Base-by-base conservation (phyloP, 2,888 invertebrate genomes). In the Oscheius sp. region DNA sequence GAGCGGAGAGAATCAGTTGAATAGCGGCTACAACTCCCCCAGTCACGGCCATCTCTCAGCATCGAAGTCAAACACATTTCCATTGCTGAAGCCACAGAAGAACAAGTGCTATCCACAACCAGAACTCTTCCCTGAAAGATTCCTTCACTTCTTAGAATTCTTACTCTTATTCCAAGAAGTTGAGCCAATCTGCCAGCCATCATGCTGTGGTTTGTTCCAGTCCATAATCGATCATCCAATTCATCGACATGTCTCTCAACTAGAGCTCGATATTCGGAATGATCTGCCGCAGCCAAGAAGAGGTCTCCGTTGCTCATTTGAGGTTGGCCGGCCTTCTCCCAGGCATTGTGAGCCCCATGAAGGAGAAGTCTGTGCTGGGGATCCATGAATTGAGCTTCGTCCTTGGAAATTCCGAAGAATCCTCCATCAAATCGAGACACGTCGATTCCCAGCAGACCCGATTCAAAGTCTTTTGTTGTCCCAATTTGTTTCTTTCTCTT, bases 321-420 rank as follows among this genome's bases (percentile, higher is more conserved):
- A n/a, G 71, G 33, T 0, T 73, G 34, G 1, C 77, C 77, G 3
- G 76, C 68, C 33, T 76, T 73, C 8, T 76, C 90, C 72, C 95
- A 91, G 31, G 93, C 92, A 88, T 96, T 95, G 87, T 94, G 92
- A 8, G 94, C 93, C 45, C 92, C 87, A 89, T 95, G 96, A 10
- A 78, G 67, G 78, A 97, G 89, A 88, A 95, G 90, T 76, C 95
- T 90, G 79, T 96, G 90, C 88, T 95, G 93, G 6, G 95, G 95
- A 88, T 96, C 94, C 92, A 96, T 94, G 67, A 92, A 91, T 2
- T 52, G 39, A 6, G 85, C 85, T 78, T 86, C 86, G 55, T 76
- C 73, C 42, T 76, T 74, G 20, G 74, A 57, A 20, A 78, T 55
- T 0, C 72, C 69, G 68, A 78, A 78, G 69, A 78, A 78, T 8